These are phyloP conservation scores for Eremophila alpestris DNA, from an alignment of 2,797 vertebrate species.

Conservation along the genomic window DNA sequence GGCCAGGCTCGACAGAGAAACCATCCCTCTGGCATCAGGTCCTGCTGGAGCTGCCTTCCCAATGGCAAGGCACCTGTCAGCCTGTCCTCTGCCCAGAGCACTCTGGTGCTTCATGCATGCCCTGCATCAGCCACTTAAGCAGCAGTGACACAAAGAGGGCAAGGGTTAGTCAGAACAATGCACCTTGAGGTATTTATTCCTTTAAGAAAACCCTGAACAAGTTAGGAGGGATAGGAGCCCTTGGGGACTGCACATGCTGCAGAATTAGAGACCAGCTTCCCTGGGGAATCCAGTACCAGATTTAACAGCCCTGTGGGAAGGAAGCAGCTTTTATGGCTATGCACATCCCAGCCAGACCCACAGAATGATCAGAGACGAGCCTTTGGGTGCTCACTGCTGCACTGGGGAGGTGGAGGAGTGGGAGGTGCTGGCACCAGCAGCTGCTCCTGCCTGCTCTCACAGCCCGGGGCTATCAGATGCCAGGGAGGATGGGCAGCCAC, in stretches of 20 bases:
- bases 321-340: background rate
- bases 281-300: background rate
- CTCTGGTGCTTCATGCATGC: background rate
- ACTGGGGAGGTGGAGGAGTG: accelerated
- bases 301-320: background rate
- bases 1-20: background rate
- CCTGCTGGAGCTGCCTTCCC: background rate
- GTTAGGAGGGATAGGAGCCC: background rate
- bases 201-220: background rate
- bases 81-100: background rate
- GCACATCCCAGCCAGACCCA: background rate
- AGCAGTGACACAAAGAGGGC: background rate
- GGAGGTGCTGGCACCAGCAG: background rate
- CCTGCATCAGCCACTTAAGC: background rate
- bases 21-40: background rate
- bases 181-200: background rate
- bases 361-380: accelerated
- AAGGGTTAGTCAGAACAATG: background rate
- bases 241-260: background rate
- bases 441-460: background rate
- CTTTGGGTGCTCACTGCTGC: background rate
- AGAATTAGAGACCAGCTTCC: background rate
- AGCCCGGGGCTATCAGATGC: background rate
- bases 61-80: accelerated
- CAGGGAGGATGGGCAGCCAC: background rate